These are phyloP conservation scores for Paguma larvata DNA, from an alignment of 2,797 vertebrate genomes.

Conservation along the genomic window DNA sequence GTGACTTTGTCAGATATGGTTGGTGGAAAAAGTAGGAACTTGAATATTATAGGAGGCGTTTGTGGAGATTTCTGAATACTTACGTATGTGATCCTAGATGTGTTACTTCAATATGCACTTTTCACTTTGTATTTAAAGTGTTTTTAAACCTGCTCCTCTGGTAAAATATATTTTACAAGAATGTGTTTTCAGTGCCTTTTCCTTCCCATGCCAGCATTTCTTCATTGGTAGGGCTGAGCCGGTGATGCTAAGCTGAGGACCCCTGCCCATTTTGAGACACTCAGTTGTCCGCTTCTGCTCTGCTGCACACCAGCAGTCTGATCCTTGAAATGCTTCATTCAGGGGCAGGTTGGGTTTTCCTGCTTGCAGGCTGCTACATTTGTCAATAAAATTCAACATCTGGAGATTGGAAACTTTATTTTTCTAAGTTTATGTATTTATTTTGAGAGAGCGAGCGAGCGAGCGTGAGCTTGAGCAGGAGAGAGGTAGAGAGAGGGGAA, in stretches of 20 bases:
- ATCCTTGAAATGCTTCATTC: neutral
- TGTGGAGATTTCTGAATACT: neutral
- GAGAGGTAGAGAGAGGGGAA: too few relatives aligned
- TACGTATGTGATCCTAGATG: neutral
- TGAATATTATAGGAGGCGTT: neutral
- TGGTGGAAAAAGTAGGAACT: neutral
- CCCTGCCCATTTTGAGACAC: neutral
- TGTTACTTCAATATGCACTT: neutral
- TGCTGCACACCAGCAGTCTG: neutral
- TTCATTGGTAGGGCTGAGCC: neutral
- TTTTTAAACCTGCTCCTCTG: neutral
- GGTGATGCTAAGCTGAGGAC: neutral
- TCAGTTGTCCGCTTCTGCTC: neutral
- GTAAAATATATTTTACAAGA: neutral
- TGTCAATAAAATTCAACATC: neutral
- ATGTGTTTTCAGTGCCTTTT: neutral
- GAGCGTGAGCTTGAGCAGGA: too few relatives aligned
- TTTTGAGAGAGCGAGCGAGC: too few relatives aligned
- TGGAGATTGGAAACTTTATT: neutral
- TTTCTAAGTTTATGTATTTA: too few relatives aligned
- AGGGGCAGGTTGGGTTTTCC: neutral
- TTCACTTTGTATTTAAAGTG: constrained; percentile 17
- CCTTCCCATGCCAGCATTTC: neutral
- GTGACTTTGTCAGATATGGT: constrained; percentile 8
- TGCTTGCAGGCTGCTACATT: neutral